Base-by-base conservation (phyloP, 2,888 invertebrate genomes). In the Litoditis marina region DNA sequence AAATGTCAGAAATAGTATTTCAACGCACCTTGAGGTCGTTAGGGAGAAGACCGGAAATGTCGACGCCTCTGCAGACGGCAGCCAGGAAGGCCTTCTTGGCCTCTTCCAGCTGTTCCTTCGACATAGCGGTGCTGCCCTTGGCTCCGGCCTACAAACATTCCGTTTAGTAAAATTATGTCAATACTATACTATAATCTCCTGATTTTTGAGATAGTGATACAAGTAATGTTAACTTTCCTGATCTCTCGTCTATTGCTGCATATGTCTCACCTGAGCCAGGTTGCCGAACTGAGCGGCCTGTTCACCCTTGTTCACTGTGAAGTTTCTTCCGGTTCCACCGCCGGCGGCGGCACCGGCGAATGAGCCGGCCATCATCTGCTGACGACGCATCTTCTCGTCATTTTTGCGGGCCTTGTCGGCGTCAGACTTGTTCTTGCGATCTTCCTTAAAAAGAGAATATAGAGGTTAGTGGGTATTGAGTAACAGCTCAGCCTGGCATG, bases 351-450 rank as follows among this genome's bases (percentile, higher is more conserved):
- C 72, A 63, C 76, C 79, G 42, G 70, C 74, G 72, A 81, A 81
- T 25, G 78, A 73, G 28, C 79, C 81, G 63, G 80, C 78, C 83
- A 83, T 83, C 82, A 83, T 78, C 72, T 80, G 74, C 63, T 77
- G 78, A 51, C 81, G 78, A 50, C 80, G 79, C 25, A 57, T 51
- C 69, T 81, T 79, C 57, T 84, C 85, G 56, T 83, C 83, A 68
- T 83, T 82, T 65, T 84, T 82, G 68, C 84, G 67, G 46, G 49
- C 53, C 68, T 79, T 79, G 54, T 80, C 79, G 19, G 74, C 80
- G 52, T 80, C 81, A 51, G 72, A 46, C 25, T 69, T 58, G 52
- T 55, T 58, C 62, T 74, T 74, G 50, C 74, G 69, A 8, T 71
- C 79, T 57, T 80, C 80, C 70, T 77, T 30, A 58, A 72, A 36